phyloP scores from a whole-genome alignment of 2,888 invertebrate species.

The Agonopterix alstromeriana region DNA sequence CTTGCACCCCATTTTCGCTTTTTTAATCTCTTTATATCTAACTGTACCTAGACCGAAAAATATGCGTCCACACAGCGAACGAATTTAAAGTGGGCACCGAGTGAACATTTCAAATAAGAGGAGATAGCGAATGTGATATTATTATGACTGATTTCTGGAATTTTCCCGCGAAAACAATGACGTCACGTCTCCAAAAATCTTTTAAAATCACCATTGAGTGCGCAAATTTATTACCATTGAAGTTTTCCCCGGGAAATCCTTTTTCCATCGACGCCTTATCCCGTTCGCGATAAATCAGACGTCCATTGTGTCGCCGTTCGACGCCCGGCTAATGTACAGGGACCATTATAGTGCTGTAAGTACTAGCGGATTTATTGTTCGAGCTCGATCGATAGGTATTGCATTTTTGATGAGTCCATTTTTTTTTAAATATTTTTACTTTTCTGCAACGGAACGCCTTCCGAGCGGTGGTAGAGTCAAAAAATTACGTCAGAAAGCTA shows the following conservation, averaged over 20 bases:
- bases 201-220: constrained; percentile 8
- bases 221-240: constrained; percentile 11
- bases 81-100: no score
- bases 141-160: no score
- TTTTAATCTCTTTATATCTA: no score
- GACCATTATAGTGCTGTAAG: constrained; percentile 7
- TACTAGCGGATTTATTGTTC: constrained; percentile 6
- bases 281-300: constrained; percentile 9
- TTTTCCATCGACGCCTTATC: constrained; percentile 11
- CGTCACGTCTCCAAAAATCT: neutral
- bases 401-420: constrained; percentile 4
- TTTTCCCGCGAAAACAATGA: neutral
- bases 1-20: no score
- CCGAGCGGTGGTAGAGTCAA: no score
- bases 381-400: neutral
- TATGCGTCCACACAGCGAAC: no score
- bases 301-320: constrained; percentile 7
- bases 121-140: no score
- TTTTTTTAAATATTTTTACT: neutral
- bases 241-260: constrained; percentile 13
- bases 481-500: no score
- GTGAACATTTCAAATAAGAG: no score
- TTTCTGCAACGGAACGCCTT: no score
- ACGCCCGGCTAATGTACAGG: constrained; percentile 10
- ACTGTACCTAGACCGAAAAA: no score